These are phyloP conservation scores for Amphilophus citrinellus DNA, from an alignment of 2,113 vertebrate species.

Conservation along the genomic window DNA sequence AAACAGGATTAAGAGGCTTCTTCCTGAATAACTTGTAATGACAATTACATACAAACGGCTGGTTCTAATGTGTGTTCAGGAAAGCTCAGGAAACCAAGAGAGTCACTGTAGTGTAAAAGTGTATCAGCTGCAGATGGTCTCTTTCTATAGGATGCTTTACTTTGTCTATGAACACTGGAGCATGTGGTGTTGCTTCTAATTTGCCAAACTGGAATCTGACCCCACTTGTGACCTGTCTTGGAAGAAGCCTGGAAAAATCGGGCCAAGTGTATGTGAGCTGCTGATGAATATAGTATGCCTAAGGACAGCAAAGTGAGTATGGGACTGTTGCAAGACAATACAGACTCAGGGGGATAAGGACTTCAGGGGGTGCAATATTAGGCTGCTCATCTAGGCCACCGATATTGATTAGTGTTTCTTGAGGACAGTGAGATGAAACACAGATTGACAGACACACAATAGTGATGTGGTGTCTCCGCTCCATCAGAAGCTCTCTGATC, in stretches of 20 bases:
- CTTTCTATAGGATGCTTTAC: constrained; percentile 46
- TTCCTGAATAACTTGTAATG: constrained; percentile 74
- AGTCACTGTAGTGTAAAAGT: constrained; percentile 55
- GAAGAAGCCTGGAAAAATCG: constrained; percentile 46
- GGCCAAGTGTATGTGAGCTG: constrained; percentile 58
- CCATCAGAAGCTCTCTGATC: constrained; percentile 60
- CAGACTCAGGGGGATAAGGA: constrained; percentile 35
- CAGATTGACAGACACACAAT: constrained; percentile 81
- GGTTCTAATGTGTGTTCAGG: constrained; percentile 34
- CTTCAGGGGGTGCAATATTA: constrained; percentile 64
- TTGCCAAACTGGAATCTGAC: constrained; percentile 58
- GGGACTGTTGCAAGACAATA: constrained; percentile 73
- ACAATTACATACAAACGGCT: constrained; percentile 62
- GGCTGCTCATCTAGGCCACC: constrained; percentile 81
- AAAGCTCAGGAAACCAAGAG: constrained; percentile 6
- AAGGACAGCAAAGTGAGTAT: constrained; percentile 67
- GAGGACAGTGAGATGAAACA: constrained; percentile 73
- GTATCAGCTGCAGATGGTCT: constrained; percentile 68
- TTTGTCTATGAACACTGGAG: constrained; percentile 76
- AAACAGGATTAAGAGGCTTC: constrained; percentile 70
- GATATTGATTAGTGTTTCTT: constrained; percentile 83
- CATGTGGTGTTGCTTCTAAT: constrained; percentile 67
- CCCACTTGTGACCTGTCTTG: constrained; percentile 64
- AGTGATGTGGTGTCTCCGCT: constrained; percentile 34
- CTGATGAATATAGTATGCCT: constrained; percentile 58